phyloP scores from a whole-genome alignment of 2,888 invertebrate genomes.

The Melitaea athalia region DNA sequence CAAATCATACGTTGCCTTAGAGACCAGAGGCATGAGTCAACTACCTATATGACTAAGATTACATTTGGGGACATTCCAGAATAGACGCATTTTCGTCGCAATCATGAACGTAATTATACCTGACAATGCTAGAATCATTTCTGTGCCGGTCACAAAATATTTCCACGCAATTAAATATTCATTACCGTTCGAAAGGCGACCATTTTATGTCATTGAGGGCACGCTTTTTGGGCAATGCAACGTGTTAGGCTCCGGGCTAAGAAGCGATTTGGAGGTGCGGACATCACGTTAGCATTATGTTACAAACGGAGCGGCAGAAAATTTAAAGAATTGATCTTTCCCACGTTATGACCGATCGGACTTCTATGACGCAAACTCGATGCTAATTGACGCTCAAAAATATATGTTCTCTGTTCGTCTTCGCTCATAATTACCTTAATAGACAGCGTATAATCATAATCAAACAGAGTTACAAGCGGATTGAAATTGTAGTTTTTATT shows the following conservation, averaged over 20 bases:
- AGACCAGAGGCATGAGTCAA: slow-evolving; percentile 23
- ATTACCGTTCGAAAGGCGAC: slow-evolving; percentile 63
- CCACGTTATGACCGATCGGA: slow-evolving; percentile 47
- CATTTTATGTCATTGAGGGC: slow-evolving; percentile 70
- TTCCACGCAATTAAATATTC: slow-evolving; percentile 78
- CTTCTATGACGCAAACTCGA: slow-evolving; percentile 51
- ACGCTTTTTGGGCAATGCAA: slow-evolving; percentile 54
- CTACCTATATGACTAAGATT: slow-evolving; percentile 21
- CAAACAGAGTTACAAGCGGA: slow-evolving; percentile 70
- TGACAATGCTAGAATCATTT: slow-evolving; percentile 58
- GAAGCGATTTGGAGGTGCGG: slow-evolving; percentile 43
- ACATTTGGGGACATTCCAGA: slow-evolving; percentile 35
- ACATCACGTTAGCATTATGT: neutral
- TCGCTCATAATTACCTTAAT: slow-evolving; percentile 72
- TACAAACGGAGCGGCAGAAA: slow-evolving; percentile 6
- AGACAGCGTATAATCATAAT: slow-evolving; percentile 70
- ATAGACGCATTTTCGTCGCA: slow-evolving; percentile 41
- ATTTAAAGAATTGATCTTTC: slow-evolving; percentile 44
- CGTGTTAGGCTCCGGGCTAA: slow-evolving; percentile 41
- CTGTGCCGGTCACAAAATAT: slow-evolving; percentile 53
- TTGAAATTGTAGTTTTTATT: slow-evolving; percentile 63
- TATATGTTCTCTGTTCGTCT: slow-evolving; percentile 58
- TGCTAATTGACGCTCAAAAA: slow-evolving; percentile 64
- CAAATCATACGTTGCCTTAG: slow-evolving; percentile 8
- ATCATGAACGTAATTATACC: slow-evolving; percentile 58